Evolutionary conservation across 2,113 vertebrate genomes (phyloP), one percentile per base, ranked within the genome.

Genomic region (Ctenomys sociabilis): DNA sequence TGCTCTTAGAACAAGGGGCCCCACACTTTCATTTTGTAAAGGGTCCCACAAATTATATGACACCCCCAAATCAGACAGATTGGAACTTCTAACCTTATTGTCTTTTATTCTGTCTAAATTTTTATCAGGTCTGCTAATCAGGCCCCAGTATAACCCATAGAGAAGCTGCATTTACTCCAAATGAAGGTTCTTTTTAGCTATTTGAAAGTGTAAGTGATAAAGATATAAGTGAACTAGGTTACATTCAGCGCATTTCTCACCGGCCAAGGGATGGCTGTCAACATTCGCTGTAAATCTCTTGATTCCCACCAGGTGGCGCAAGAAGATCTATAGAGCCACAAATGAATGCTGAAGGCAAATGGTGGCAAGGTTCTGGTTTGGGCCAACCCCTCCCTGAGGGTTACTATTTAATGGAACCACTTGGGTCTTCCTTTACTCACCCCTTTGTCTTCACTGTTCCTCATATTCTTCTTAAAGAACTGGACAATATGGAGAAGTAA

Each of bases 221-320:
- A 21, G 40, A 8, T 35, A 6, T 35, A 32, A 70, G 32, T 32
- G 22, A 93, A 66, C 14, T 19, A 49, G 5, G 26, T 9, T 77
- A 10, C n/a, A 49, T 49, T 37, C 80, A 16, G 64, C 13, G 37
- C n/a, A 32, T 78, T 85, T 85, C 54, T 85, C 24, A n/a, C 24
- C 52, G 9, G n/a, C 73, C 8, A n/a, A n/a, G 43, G 37, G 61
- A 83, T 11, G 72, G 85, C 19, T 57, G 52, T 86, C 37, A 90
- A 85, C 13, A 68, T 30, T 91, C 84, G 63, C 78, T 95, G 64
- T 28, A 85, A 90, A n/a, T 22, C 52, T 92, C 49, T 81, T 30
- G 26, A 28, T 90, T 10, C 82, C 93, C 97, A 97, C 90, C 64
- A 96, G 97, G 72, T 80, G 97, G 61, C 92, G 37, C 97, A 54